Evolutionary conservation across 2,888 invertebrate genomes (phyloP).

Genomic region (Stenotaenia linearis): DNA sequence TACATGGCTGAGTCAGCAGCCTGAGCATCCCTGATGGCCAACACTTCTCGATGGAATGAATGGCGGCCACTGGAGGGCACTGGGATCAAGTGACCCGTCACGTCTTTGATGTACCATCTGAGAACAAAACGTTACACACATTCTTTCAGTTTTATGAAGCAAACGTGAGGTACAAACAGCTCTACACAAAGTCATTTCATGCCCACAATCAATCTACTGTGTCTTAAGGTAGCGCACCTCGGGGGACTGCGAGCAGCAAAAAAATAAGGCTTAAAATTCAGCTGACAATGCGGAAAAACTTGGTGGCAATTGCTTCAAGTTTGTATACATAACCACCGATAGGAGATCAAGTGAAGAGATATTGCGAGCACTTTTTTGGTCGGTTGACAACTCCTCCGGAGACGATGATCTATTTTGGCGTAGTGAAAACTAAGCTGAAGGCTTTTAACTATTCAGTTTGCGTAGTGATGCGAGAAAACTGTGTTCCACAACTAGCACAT

Average conservation of each 20-base stretch:
- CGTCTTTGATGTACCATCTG: constrained; percentile 30
- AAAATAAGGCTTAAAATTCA: constrained; percentile 17
- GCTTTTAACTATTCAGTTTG: not conserved
- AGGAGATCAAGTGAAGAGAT: not conserved
- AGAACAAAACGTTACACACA: constrained; percentile 22
- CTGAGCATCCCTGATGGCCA: constrained; percentile 26
- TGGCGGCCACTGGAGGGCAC: constrained; percentile 27
- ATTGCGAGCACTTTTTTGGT: not conserved
- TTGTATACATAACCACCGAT: not conserved
- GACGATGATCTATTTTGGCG: not conserved
- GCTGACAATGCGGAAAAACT: constrained; percentile 12
- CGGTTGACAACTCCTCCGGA: not conserved
- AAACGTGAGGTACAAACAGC: constrained; percentile 26
- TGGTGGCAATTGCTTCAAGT: not conserved
- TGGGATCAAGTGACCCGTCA: constrained; percentile 28
- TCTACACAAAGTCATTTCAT: constrained; percentile 26
- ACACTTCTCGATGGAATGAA: constrained; percentile 15
- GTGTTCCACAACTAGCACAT: no score
- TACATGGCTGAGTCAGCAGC: constrained; percentile 29
- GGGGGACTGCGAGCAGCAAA: not conserved
- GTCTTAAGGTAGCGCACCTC: constrained; percentile 12
- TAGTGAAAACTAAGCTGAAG: not conserved
- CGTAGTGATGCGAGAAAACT: not conserved
- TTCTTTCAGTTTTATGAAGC: constrained; percentile 22
- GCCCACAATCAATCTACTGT: constrained; percentile 17